Base-by-base conservation (phyloP, 1,140 invertebrate species). In the Lasioglossum baleicum region DNA sequence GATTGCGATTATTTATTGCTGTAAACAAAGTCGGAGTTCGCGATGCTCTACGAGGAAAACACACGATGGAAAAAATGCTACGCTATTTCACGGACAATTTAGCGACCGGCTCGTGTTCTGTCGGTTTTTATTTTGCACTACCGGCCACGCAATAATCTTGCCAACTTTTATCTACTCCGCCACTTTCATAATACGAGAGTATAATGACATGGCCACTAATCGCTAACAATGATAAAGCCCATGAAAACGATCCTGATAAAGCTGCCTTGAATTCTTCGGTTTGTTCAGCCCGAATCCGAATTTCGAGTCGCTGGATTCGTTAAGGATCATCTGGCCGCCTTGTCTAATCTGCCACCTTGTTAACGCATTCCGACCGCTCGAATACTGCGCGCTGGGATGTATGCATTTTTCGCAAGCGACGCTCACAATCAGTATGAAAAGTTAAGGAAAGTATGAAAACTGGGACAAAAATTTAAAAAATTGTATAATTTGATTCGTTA, bases 1-100 rank as follows among this genome's bases (percentile, higher is more conserved):
- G 63, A 72, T 72, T 67, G 31, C 10, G 64, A 80, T 80, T 68
- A 67, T 74, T 80, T 80, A 67, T 80, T 68, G 44, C 53, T 44
- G 61, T 68, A 68, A 80, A 75, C 78, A 22, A 6, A 26, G 15
- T 48, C 78, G 17, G 8, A 26, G 15, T n/a, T 35, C 26, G 44
- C 10, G 35, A 17, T 15, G 22, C 26, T n/a, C 10, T 2, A 44
- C 65, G 40, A 20, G 58, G 56, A 67, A 80, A 75, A 60, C 17
- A 15, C 56, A 17, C 31, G 15, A 31, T 13, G 63, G 61, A 26
- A 67, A 75, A 60, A 66, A 11, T 31, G 10, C 3, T 10, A 42
- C 60, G 35, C 2, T 6, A 74, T 80, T 80, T 75, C 72, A 74
- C 72, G 72, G 64, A 10, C 53, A 51, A 80, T 80, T 80, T 68